Conservation (phyloP, 2,113 vertebrate species). For the Elgaria multicarinata region DNA sequence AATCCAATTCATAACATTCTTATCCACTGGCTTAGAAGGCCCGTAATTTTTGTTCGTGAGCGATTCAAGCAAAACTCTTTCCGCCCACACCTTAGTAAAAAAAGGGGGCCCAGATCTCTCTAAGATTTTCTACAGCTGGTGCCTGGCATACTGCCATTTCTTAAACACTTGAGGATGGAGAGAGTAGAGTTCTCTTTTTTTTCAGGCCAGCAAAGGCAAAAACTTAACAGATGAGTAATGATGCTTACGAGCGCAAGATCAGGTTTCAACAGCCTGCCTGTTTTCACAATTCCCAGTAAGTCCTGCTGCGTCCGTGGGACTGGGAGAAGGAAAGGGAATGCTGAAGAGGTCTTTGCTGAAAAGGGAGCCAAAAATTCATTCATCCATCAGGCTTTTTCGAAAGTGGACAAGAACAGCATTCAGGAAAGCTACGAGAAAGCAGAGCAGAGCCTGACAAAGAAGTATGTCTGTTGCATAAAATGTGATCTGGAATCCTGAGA, state of each 20-base stretch:
- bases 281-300: conserved; percentile 60
- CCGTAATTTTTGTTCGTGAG: background rate
- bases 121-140: conserved; percentile 69
- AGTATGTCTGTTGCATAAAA: background rate
- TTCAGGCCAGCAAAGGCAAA: conserved; percentile 57
- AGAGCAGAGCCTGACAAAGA: background rate
- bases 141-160: conserved; percentile 63
- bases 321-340: conserved; percentile 16
- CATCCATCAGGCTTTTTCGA: background rate
- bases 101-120: conserved; percentile 37
- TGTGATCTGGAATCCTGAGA: background rate
- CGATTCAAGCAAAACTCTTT: background rate
- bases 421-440: background rate
- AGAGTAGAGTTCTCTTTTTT: conserved; percentile 31
- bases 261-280: conserved; percentile 63
- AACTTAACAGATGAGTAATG: conserved; percentile 69
- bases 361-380: background rate
- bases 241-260: conserved; percentile 57
- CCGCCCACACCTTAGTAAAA: conserved; percentile 10
- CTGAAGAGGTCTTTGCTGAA: conserved; percentile 52
- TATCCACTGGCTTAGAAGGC: background rate
- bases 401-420: conserved; percentile 19
- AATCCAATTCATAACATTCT: conserved; percentile 16
- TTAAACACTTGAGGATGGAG: conserved; percentile 68
- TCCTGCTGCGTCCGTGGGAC: conserved; percentile 44